Conservation (phyloP, 2,113 vertebrate genomes). For the Turdus rufiventris region DNA sequence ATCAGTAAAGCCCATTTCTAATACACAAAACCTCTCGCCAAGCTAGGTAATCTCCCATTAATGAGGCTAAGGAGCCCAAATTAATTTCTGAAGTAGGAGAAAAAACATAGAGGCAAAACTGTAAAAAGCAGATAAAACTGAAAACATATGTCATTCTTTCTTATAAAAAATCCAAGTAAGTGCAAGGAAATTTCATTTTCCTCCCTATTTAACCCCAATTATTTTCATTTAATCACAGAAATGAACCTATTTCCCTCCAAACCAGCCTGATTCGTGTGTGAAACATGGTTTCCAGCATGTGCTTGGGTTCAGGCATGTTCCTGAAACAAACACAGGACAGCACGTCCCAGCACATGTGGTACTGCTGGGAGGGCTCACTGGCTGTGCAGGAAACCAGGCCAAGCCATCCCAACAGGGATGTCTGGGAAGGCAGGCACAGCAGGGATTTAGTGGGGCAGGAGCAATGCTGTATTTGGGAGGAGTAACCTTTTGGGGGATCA, state of each 20-base stretch:
- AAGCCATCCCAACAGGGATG: not conserved
- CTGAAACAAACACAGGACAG: not conserved
- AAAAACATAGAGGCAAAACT: not conserved
- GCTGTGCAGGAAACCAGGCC: not conserved
- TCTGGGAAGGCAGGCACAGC: not conserved
- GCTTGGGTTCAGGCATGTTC: not conserved
- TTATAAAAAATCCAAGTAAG: constrained; percentile 33
- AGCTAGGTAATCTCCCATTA: constrained; percentile 23
- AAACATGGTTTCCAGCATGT: not conserved
- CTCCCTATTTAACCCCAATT: constrained; percentile 38
- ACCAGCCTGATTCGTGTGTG: not conserved
- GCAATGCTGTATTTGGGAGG: not conserved
- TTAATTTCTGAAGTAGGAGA: not conserved
- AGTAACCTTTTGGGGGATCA: not conserved
- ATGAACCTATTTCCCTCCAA: not conserved
- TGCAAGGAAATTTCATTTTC: constrained; percentile 44
- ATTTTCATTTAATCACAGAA: constrained; percentile 53
- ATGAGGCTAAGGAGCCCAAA: not conserved
- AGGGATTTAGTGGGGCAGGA: not conserved
- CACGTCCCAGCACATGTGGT: not conserved
- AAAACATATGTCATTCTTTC: constrained; percentile 2
- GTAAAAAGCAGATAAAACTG: constrained; percentile 16
- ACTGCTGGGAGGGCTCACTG: not conserved
- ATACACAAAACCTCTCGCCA: not conserved
- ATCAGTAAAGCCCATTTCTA: not conserved